These are phyloP conservation scores for Chorisops tibialis DNA, from an alignment of 2,888 invertebrate genomes.

Conservation along the genomic window DNA sequence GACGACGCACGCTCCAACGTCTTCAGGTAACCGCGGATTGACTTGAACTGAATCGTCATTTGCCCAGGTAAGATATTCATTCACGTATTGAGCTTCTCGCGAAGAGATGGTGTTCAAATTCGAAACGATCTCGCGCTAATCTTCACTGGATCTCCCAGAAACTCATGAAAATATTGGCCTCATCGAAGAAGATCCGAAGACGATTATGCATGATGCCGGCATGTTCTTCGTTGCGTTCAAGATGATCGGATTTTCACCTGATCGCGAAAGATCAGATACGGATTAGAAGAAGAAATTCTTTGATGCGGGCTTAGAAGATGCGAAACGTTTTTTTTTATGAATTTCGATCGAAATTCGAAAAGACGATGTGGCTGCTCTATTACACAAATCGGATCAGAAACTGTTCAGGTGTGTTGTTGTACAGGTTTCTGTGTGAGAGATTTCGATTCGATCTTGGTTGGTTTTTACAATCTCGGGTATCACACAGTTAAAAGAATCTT, in stretches of 20 bases:
- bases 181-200: background rate
- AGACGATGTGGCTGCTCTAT: no score
- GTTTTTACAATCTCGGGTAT: background rate
- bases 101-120: slow-evolving; percentile 16
- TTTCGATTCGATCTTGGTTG: background rate
- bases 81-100: no score
- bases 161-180: background rate
- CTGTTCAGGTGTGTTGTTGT: slow-evolving; percentile 5
- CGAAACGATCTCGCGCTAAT: no score
- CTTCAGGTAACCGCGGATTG: slow-evolving; percentile 26
- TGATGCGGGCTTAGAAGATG: background rate
- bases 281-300: background rate
- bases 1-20: slow-evolving; percentile 23
- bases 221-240: slow-evolving; percentile 2
- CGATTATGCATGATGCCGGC: background rate
- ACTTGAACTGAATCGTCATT: slow-evolving; percentile 21
- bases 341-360: no score
- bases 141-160: background rate
- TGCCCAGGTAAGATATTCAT: slow-evolving; percentile 1
- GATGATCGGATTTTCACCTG: slow-evolving; percentile 1
- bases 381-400: background rate
- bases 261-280: background rate
- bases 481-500: background rate
- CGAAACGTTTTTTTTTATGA: background rate
- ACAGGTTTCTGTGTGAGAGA: background rate